Evolutionary conservation across 2,113 vertebrate species (phyloP).

Genomic region (Scartelaos histophorus): DNA sequence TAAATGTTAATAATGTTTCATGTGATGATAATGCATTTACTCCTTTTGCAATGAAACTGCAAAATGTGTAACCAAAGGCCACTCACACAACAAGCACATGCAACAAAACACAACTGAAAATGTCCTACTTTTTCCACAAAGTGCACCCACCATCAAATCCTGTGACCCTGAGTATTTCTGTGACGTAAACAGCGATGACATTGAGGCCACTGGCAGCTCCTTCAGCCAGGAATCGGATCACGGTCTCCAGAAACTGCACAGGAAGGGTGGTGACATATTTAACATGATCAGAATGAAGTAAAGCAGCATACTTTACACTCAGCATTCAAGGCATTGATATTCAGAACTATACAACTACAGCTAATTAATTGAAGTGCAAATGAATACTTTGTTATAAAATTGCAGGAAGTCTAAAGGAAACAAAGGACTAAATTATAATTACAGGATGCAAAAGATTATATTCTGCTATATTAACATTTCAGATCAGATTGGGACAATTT

Average conservation of each 20-base stretch:
- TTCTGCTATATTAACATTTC: neutral
- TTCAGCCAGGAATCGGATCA: constrained; percentile 74
- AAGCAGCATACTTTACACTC: constrained; percentile 25
- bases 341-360: neutral
- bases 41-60: neutral
- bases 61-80: neutral
- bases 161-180: constrained; percentile 76
- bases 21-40: neutral
- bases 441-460: too few species aligned
- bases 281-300: constrained; percentile 15
- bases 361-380: neutral
- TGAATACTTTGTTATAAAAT: neutral
- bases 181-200: constrained; percentile 76
- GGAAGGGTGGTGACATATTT: constrained; percentile 9
- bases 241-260: constrained; percentile 67
- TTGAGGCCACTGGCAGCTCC: constrained; percentile 79
- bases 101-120: neutral
- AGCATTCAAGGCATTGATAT: constrained; percentile 18
- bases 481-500: too few species aligned
- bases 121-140: neutral
- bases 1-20: neutral
- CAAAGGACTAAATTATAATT: neutral
- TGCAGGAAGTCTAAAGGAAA: neutral
- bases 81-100: neutral
- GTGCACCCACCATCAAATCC: constrained; percentile 72